Evolutionary conservation across 2,888 invertebrate species (phyloP).

Genomic region (Seladonia tumulorum): DNA sequence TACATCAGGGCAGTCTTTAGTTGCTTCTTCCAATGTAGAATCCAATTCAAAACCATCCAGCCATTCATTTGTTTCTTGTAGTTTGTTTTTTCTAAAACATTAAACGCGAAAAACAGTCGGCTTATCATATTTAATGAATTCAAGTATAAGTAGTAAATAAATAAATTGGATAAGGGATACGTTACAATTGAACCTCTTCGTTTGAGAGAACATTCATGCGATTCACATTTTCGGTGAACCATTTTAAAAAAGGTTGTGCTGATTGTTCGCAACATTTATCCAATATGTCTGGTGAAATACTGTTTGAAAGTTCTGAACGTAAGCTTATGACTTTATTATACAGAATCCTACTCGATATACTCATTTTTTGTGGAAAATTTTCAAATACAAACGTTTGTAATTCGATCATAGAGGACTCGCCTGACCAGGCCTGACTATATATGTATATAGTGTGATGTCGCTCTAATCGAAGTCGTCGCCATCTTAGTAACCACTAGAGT

Average conservation of each 20-base stretch:
- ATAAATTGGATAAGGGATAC: conserved; percentile 56
- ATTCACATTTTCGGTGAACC: conserved; percentile 79
- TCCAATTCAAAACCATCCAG: conserved; percentile 76
- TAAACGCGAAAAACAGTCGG: not conserved
- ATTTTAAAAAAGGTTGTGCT: conserved; percentile 78
- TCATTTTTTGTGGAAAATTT: conserved; percentile 45
- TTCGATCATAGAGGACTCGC: not conserved
- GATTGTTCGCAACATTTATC: conserved; percentile 76
- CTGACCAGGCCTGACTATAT: not conserved
- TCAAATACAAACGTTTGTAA: not conserved
- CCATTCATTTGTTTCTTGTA: conserved; percentile 75
- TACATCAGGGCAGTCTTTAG: conserved; percentile 76
- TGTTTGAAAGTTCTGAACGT: conserved; percentile 71
- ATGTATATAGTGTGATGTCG: too few relatives aligned
- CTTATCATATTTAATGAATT: not conserved
- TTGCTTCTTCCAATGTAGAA: conserved; percentile 71
- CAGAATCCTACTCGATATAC: conserved; percentile 70
- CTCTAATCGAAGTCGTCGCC: too few relatives aligned
- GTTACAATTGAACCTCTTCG: conserved; percentile 78
- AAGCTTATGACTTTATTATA: conserved; percentile 76
- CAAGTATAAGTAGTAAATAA: not conserved
- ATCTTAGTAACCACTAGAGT: too few relatives aligned
- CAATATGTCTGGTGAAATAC: conserved; percentile 74
- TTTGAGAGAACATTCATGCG: conserved; percentile 76
- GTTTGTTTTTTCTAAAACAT: conserved; percentile 71